These are phyloP conservation scores for Ailurus styani DNA, from an alignment of 2,113 vertebrate species.

Conservation along the genomic window DNA sequence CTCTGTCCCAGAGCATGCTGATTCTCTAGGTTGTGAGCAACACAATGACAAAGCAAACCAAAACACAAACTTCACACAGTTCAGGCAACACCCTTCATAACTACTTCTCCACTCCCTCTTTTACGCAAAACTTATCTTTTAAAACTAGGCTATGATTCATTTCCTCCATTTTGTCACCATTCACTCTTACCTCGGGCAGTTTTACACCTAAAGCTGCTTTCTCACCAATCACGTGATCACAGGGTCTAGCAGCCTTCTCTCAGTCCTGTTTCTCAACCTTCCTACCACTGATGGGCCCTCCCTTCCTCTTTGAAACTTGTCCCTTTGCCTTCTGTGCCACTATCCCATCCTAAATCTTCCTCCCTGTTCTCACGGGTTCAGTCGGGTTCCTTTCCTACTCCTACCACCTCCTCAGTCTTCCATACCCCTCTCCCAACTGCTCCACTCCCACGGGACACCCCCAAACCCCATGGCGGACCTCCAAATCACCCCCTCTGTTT, in stretches of 20 bases:
- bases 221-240: background rate
- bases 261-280: background rate
- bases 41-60: background rate
- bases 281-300: background rate
- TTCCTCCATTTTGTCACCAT: background rate
- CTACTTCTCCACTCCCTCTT: background rate
- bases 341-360: background rate
- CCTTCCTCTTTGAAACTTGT: background rate
- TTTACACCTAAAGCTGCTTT: background rate
- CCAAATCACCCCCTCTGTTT: background rate
- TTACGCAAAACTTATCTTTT: background rate
- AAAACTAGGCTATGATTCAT: background rate
- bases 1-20: background rate
- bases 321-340: background rate
- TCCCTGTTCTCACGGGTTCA: no score
- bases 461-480: fast-evolving
- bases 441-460: background rate
- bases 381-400: background rate
- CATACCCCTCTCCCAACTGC: no score
- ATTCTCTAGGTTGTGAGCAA: background rate
- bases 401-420: background rate
- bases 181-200: background rate
- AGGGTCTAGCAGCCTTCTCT: background rate
- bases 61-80: background rate
- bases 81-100: background rate